Evolutionary conservation across 2,888 invertebrate genomes (phyloP).

Genomic region (Shargacucullia verbasci): DNA sequence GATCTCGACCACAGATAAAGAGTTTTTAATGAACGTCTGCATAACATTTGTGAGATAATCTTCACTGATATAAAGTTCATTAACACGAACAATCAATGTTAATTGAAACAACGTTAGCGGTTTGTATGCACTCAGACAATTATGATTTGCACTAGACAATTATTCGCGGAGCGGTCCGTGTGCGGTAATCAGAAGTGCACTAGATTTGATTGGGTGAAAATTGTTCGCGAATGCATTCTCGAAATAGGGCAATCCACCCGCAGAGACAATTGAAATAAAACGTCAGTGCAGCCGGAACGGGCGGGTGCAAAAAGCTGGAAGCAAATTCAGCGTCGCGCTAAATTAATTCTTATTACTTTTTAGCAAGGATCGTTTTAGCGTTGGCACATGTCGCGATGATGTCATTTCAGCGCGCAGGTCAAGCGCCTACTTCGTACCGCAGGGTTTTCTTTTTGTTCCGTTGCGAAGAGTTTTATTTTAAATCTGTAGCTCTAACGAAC

Average conservation of each 20-base stretch:
- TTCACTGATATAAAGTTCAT: conserved; percentile 32
- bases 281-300: conserved; percentile 61
- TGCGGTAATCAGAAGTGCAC: conserved; percentile 68
- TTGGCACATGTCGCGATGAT: conserved; percentile 48
- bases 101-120: conserved; percentile 31
- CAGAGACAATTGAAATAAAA: conserved; percentile 87
- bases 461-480: conserved; percentile 84
- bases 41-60: conserved; percentile 36
- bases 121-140: conserved; percentile 35
- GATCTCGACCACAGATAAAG: conserved; percentile 49
- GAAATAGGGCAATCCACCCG: conserved; percentile 85
- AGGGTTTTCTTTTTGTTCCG: conserved; percentile 80
- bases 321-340: conserved; percentile 51
- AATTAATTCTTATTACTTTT: conserved; percentile 69
- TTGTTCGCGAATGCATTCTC: conserved; percentile 76
- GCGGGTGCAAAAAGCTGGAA: conserved; percentile 61
- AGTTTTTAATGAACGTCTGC: conserved; percentile 45
- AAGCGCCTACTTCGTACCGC: conserved; percentile 75
- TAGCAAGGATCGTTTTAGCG: conserved; percentile 65
- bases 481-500: conserved; percentile 86
- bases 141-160: conserved; percentile 33
- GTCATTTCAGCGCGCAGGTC: conserved; percentile 71
- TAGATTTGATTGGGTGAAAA: conserved; percentile 77
- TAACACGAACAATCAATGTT: conserved; percentile 23
- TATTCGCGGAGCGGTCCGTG: conserved; percentile 21